Percentiles rank a stretch among this genome's conserved stretches.
phyloP scores from a whole-genome alignment of 2,888 invertebrate species.

The Sarcophaga carnaria region DNA sequence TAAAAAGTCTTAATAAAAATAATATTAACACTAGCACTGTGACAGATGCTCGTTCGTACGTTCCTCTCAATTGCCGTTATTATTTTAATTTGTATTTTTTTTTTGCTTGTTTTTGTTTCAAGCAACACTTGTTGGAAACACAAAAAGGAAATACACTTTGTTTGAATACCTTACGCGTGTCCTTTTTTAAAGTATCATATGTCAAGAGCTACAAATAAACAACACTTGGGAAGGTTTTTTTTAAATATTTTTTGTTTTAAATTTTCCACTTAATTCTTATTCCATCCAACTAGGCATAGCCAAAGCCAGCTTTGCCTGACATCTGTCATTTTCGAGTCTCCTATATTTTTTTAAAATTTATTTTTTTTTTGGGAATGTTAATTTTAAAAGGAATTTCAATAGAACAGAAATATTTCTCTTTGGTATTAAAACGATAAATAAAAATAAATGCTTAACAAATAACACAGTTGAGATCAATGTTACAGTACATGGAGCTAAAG shows the following conservation, averaged over 20 bases:
- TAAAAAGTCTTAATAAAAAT: not conserved
- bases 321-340: slow-evolving; percentile 43
- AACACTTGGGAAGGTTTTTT: slow-evolving; percentile 25
- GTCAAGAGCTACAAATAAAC: slow-evolving; percentile 56
- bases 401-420: not conserved
- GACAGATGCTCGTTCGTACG: slow-evolving; percentile 61
- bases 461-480: not conserved
- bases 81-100: slow-evolving; percentile 19
- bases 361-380: not conserved
- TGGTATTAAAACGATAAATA: not conserved
- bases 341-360: slow-evolving; percentile 1
- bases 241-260: slow-evolving; percentile 24
- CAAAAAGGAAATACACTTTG: slow-evolving; percentile 61
- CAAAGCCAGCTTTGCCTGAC: slow-evolving; percentile 38
- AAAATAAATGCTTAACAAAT: not conserved
- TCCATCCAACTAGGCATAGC: slow-evolving; percentile 30
- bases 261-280: slow-evolving; percentile 19
- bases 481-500: not conserved
- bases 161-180: slow-evolving; percentile 56
- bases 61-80: slow-evolving; percentile 46
- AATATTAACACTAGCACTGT: slow-evolving; percentile 22
- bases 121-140: slow-evolving; percentile 56
- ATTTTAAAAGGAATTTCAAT: not conserved
- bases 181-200: slow-evolving; percentile 64
- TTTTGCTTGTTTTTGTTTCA: slow-evolving; percentile 33